Evolutionary conservation across 35 echinoderm and acorn worm species (phyloP), one percentile per base, ranked within the genome.

Genomic region (Apostichopus californicus): DNA sequence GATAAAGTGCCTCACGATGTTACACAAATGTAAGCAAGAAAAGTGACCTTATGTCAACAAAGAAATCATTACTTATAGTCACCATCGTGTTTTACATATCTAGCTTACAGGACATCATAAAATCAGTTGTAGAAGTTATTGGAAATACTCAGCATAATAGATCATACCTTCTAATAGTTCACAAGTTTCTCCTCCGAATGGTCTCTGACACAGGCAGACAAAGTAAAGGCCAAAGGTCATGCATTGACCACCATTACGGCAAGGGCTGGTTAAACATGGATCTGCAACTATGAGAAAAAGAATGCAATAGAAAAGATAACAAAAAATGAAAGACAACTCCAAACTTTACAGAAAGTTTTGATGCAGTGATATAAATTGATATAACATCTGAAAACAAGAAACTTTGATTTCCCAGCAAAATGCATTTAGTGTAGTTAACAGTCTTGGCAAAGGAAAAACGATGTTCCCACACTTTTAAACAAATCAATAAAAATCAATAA

Each of bases 211-310:
- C 15, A 58, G 11, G 64, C 85, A 87, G 85, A 87, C 57, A 57
- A 87, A 87, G 20, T 87, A 87, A 5, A 18, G 57, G 9, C 85
- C 85, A 87, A 87, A 87, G 6, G 54, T 24, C 57, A 21, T 8
- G 14, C 85, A 87, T 60, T 87, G 85, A 66, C 85, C 85, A 63
- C 54, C 57, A 14, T 87, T 87, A 59, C 85, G 85, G 28, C 85
- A 87, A n/a, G 85, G 85, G 58, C 58, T 87, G 0, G 59, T 12
- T 20, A 18, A 15, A 57, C 85, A 87, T 63, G 85, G 85, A 18
- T 87, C 57, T 6, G 2, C 85, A 63, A 71, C 85, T 87, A 13
- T 6, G 18, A 12, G 5, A 24, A 11, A 20, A 71, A 25, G 52
- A 87, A 63, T 55, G 15, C 34, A 17, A n/a, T 34, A 34, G 14